These are phyloP conservation scores for Lordiphosa stackelbergi DNA, from an alignment of 1,140 invertebrate genomes.

Conservation along the genomic window DNA sequence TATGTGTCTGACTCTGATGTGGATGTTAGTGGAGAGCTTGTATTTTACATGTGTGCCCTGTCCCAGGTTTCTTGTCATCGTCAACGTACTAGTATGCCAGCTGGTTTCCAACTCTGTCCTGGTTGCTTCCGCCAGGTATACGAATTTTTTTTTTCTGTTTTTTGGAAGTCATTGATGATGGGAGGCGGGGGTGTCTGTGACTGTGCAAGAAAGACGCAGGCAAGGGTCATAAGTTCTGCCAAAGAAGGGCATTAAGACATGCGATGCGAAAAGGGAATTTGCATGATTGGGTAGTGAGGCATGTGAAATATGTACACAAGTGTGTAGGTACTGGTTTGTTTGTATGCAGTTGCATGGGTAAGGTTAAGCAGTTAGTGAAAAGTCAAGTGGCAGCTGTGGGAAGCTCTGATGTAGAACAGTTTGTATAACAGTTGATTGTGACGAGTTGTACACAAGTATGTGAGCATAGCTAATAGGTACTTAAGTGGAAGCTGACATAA, in stretches of 20 bases:
- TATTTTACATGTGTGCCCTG: conserved; percentile 55
- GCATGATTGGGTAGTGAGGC: conserved; percentile 42
- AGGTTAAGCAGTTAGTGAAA: neutral
- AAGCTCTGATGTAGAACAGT: conserved; percentile 28
- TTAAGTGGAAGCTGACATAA: too few relatives aligned
- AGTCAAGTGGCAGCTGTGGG: conserved; percentile 4
- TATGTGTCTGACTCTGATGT: conserved; percentile 48
- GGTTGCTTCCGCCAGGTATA: neutral
- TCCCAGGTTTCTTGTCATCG: conserved; percentile 7
- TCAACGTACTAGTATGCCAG: conserved; percentile 2
- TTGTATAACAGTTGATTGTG: conserved; percentile 16
- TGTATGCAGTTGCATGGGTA: conserved; percentile 8
- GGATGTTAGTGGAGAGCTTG: conserved; percentile 51
- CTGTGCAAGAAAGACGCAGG: conserved; percentile 29
- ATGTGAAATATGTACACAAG: conserved; percentile 30
- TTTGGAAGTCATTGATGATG: conserved; percentile 2
- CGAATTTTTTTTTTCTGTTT: neutral
- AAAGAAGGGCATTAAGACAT: conserved; percentile 65
- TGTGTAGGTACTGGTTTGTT: neutral
- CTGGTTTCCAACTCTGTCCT: conserved; percentile 1
- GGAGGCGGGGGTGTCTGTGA: conserved; percentile 2
- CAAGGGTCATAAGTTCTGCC: conserved; percentile 54
- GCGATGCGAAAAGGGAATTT: conserved; percentile 22
- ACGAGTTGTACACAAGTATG: too few relatives aligned
- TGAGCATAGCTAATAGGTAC: too few relatives aligned